phyloP scores from a whole-genome alignment of 2,888 invertebrate species.

The Criorhina ranunculi region DNA sequence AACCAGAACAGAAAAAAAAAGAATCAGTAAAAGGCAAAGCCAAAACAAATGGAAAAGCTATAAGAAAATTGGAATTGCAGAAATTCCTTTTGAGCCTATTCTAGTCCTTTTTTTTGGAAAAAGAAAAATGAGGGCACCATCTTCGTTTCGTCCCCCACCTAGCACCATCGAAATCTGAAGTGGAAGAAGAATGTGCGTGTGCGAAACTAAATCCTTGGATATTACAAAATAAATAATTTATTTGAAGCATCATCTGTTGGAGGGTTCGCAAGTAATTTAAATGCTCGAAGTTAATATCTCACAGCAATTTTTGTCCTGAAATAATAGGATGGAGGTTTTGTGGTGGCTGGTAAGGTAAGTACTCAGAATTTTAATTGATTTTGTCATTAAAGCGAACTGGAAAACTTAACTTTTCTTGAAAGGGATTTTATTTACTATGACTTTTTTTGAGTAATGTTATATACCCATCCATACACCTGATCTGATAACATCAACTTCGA shows the following conservation, averaged over 20 bases:
- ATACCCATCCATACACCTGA: too few relatives aligned
- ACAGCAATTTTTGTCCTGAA: conserved; percentile 33
- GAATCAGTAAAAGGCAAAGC: conserved; percentile 28
- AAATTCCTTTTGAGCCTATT: conserved; percentile 65
- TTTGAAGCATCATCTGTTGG: conserved; percentile 73
- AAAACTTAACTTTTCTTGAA: neutral
- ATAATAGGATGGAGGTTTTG: neutral
- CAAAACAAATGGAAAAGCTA: conserved; percentile 71
- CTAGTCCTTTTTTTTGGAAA: conserved; percentile 48
- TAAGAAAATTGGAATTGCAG: conserved; percentile 74
- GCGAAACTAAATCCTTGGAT: conserved; percentile 69
- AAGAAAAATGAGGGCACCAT: conserved; percentile 49
- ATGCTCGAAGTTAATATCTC: conserved; percentile 59
- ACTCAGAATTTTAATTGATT: conserved; percentile 48
- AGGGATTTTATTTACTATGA: too few relatives aligned
- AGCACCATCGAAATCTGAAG: conserved; percentile 18
- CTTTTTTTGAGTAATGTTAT: neutral
- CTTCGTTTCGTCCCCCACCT: neutral
- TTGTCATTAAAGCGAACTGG: conserved; percentile 9
- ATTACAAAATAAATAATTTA: conserved; percentile 73
- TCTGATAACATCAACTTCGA: too few relatives aligned
- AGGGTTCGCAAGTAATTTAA: conserved; percentile 72
- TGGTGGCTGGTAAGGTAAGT: neutral
- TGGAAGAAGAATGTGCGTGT: conserved; percentile 66
- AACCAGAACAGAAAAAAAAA: conserved; percentile 23